Evolutionary conservation across 2,888 invertebrate species (phyloP).

Genomic region (Eurytoma adleriae): DNA sequence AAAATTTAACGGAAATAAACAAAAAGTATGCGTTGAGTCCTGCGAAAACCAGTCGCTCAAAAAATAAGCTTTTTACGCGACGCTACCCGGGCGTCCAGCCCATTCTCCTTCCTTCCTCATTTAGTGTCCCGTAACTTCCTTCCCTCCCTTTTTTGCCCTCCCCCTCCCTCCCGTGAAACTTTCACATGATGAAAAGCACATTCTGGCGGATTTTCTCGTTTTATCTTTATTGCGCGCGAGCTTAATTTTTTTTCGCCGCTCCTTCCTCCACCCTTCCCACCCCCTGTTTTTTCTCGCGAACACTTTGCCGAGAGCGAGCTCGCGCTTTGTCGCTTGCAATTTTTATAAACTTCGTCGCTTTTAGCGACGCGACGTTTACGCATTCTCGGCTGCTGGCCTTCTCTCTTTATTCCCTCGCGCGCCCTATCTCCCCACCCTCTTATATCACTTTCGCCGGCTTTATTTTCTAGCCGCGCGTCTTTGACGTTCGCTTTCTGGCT

Average conservation of each 20-base stretch:
- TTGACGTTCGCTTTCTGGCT: slow-evolving; percentile 38
- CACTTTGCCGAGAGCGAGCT: not conserved
- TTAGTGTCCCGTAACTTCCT: not conserved
- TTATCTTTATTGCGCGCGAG: slow-evolving; percentile 45
- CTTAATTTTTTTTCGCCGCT: slow-evolving; percentile 26
- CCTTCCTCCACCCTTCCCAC: not conserved
- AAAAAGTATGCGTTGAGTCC: too few relatives aligned
- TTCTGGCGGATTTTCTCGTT: slow-evolving; percentile 54
- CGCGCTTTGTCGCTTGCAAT: slow-evolving; percentile 40
- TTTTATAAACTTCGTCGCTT: slow-evolving; percentile 50
- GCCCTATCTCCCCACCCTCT: not conserved
- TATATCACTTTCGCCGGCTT: slow-evolving; percentile 31
- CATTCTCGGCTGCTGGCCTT: slow-evolving; percentile 9
- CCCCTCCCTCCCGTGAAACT: slow-evolving; percentile 35
- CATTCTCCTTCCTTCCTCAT: slow-evolving; percentile 21
- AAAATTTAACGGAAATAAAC: too few relatives aligned
- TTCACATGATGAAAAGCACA: slow-evolving; percentile 55
- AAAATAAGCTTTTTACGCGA: slow-evolving; percentile 10
- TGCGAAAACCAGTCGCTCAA: not conserved
- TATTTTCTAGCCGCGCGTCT: slow-evolving; percentile 15
- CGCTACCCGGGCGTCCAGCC: not conserved
- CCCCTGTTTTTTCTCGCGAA: not conserved
- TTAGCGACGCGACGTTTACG: slow-evolving; percentile 13
- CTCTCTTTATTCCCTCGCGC: not conserved
- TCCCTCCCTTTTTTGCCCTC: not conserved